A percentile compares a stretch with the other conserved stretches of the same genome.
These are phyloP conservation scores for Euplexia lucipara DNA, from an alignment of 2,888 invertebrate genomes.

Conservation along the genomic window DNA sequence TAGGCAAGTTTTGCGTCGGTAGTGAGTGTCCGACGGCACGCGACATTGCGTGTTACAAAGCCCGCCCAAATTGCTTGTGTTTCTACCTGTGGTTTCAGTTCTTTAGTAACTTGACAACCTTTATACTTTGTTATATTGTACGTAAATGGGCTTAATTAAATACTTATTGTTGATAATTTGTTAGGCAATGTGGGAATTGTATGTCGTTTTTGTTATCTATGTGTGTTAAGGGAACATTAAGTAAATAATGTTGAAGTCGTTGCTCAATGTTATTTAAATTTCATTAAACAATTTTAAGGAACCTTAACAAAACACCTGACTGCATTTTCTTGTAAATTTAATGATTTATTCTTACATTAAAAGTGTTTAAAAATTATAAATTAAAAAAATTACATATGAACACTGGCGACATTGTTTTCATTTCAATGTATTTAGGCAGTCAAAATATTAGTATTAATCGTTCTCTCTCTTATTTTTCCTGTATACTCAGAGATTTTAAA, in stretches of 20 bases:
- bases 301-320: too few species aligned
- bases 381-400: too few species aligned
- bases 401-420: too few species aligned
- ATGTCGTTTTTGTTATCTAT: constrained; percentile 34
- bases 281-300: too few species aligned
- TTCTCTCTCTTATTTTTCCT: too few species aligned
- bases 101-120: constrained; percentile 65
- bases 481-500: too few species aligned
- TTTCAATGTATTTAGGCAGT: too few species aligned
- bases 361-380: too few species aligned
- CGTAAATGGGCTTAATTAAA: constrained; percentile 61
- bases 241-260: not conserved
- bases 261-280: too few species aligned
- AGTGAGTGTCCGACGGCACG: constrained; percentile 84
- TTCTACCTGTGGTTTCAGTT: constrained; percentile 71
- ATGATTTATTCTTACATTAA: too few species aligned
- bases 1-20: constrained; percentile 74
- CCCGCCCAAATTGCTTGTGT: constrained; percentile 73
- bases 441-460: too few species aligned
- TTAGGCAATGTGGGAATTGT: constrained; percentile 23
- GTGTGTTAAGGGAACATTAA: constrained; percentile 25
- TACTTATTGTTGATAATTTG: constrained; percentile 48
- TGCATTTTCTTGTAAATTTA: too few species aligned
- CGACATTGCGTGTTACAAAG: constrained; percentile 81
- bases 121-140: constrained; percentile 64